Evolutionary conservation across 2,888 invertebrate species (phyloP), one percentile per base, ranked within the genome.

Genomic region (Salpingus planirostris): DNA sequence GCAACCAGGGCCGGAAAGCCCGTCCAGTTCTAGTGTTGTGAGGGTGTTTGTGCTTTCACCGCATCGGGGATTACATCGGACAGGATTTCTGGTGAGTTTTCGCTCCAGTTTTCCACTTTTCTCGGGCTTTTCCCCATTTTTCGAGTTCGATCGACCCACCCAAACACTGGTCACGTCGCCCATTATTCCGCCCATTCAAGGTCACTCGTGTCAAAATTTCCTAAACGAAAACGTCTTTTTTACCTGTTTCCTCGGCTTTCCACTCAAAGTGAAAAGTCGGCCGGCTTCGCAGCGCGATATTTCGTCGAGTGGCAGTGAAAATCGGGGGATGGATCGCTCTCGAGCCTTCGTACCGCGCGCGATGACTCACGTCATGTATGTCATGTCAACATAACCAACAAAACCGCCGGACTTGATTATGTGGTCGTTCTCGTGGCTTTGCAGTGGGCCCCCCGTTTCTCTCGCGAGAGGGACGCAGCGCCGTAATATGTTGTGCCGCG

Each of bases 401-500:
- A 50, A 48, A 48, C 8, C 23, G 11, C 24, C 27, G 15, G 15
- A 14, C 14, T 21, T 44, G 50, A 52, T 44, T 50, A 52, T 13
- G 2, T 10, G 13, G 13, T 13, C 21, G 21, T 21, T 18, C 6
- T 28, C 54, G 54, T 54, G 44, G 55, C 54, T 58, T 52, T 57
- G 36, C 55, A 60, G 60, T 55, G 48, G 44, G 42, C 41, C 36
- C 42, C 44, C 52, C 52, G 52, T 52, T 43, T 28, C 42, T 42
- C 50, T 52, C 52, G 47, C 43, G 41, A 56, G 58, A 60, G 62
- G 60, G 59, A 56, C 42, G 41, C n/a, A n/a, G n/a, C 44, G 36
- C 40, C 44, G 36, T 60, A 62, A 54, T 62, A 64, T 62, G 63
- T 61, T 60, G 60, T 60, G 61, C 25, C 11, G 24, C 10, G n/a